Conservation (phyloP, 2,888 invertebrate species). For the Elysia crispata region DNA sequence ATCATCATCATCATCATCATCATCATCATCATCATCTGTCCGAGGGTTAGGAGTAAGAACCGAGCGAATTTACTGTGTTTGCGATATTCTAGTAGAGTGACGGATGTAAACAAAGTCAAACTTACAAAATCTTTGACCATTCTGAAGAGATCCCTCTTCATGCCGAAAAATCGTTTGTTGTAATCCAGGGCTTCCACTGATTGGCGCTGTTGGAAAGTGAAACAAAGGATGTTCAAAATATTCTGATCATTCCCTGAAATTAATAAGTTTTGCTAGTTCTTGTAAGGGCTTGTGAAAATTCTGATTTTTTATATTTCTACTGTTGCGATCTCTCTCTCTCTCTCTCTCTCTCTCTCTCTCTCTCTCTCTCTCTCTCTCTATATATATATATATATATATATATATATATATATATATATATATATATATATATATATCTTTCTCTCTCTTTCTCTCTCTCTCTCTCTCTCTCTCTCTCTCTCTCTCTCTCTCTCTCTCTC, state of each 20-base stretch:
- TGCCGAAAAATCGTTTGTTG: too few relatives aligned
- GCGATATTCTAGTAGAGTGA: too few relatives aligned
- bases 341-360: slow-evolving; percentile 39
- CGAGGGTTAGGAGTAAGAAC: background rate
- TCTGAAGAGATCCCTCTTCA: too few relatives aligned
- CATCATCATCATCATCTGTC: background rate
- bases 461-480: slow-evolving; percentile 36
- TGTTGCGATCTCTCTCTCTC: slow-evolving; percentile 31
- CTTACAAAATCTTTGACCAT: too few relatives aligned
- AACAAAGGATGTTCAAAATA: background rate
- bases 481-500: slow-evolving; percentile 20
- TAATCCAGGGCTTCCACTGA: too few relatives aligned
- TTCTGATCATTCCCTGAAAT: too few relatives aligned
- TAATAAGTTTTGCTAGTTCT: too few relatives aligned
- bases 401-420: background rate
- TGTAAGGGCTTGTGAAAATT: too few relatives aligned
- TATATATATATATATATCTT: background rate
- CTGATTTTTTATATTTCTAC: too few relatives aligned
- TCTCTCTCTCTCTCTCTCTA: slow-evolving; percentile 23
- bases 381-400: background rate
- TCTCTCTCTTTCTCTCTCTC: slow-evolving; percentile 20
- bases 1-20: background rate
- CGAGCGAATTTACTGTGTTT: too few relatives aligned
- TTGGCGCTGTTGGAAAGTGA: background rate
- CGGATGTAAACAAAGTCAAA: too few relatives aligned